A percentile compares a stretch with the other conserved stretches of the same genome.
Conservation (phyloP, 2,888 invertebrate species). For the Agonum fuliginosum region DNA sequence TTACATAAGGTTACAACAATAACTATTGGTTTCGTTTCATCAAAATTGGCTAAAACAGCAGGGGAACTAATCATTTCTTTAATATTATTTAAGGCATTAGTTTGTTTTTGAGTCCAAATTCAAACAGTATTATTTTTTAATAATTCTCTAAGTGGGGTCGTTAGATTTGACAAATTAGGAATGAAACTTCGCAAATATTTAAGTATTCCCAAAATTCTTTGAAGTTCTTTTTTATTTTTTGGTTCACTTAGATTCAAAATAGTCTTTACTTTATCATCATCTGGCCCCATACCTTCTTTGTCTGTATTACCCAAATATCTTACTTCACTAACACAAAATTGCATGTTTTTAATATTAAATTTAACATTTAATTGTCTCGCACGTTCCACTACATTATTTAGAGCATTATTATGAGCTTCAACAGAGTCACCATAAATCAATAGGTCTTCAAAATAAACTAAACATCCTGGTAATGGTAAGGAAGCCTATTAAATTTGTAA, state of each 20-base stretch:
- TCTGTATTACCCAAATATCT: constrained; percentile 65
- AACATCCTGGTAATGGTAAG: no score
- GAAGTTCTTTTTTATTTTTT: constrained; percentile 64
- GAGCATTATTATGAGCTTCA: constrained; percentile 63
- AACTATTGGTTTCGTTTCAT: no score
- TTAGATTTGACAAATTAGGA: constrained; percentile 45
- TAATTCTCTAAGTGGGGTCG: constrained; percentile 18
- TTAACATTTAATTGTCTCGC: constrained; percentile 65
- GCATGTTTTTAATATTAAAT: constrained; percentile 66
- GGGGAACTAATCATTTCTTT: no score
- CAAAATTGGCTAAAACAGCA: no score
- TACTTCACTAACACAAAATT: constrained; percentile 64
- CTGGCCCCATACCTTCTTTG: constrained; percentile 61
- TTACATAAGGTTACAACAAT: no score
- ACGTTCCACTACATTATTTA: constrained; percentile 63
- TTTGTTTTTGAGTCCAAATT: no score
- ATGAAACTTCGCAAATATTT: constrained; percentile 62
- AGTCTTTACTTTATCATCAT: constrained; percentile 61
- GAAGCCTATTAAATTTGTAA: no score
- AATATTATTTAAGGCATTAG: no score
- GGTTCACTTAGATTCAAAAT: constrained; percentile 61
- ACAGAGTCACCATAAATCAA: no score
- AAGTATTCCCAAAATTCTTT: constrained; percentile 65
- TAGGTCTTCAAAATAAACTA: no score
- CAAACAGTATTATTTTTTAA: no score